A percentile compares a stretch with the other conserved stretches of the same genome.
Conservation (phyloP, 2,113 vertebrate genomes). For the Eulacestoma nigropectus region DNA sequence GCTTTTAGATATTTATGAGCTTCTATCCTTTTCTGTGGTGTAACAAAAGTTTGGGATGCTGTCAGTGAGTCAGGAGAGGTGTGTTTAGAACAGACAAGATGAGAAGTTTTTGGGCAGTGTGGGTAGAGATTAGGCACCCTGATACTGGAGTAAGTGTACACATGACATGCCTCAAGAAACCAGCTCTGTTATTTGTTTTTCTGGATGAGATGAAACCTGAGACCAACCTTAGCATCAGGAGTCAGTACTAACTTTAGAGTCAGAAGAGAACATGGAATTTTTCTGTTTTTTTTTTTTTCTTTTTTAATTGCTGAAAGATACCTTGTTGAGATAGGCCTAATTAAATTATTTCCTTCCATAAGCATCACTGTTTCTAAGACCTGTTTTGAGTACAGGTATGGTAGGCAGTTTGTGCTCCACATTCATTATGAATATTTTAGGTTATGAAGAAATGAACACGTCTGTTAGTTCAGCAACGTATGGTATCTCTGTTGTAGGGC, state of each 20-base stretch:
- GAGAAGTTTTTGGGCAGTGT: neutral
- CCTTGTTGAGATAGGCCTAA: neutral
- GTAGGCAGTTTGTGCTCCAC: neutral
- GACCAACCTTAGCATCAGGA: neutral
- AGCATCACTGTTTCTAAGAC: neutral
- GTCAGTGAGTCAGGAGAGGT: neutral
- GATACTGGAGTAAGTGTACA: neutral
- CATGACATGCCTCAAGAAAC: neutral
- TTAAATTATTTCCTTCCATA: neutral
- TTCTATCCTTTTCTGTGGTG: neutral
- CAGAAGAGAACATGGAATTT: neutral
- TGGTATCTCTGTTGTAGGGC: neutral
- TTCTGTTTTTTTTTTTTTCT: neutral
- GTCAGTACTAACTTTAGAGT: neutral
- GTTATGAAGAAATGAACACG: neutral
- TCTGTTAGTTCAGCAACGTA: neutral
- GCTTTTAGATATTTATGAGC: neutral
- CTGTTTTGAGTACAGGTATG: neutral
- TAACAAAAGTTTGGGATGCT: neutral
- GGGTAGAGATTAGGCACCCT: neutral
- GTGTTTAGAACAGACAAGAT: neutral
- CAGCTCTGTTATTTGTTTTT: neutral
- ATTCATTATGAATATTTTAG: neutral
- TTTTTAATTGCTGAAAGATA: neutral
- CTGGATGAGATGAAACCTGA: neutral